Evolutionary conservation across 2,888 invertebrate genomes (phyloP).

Genomic region (Meghimatium bilineatum): DNA sequence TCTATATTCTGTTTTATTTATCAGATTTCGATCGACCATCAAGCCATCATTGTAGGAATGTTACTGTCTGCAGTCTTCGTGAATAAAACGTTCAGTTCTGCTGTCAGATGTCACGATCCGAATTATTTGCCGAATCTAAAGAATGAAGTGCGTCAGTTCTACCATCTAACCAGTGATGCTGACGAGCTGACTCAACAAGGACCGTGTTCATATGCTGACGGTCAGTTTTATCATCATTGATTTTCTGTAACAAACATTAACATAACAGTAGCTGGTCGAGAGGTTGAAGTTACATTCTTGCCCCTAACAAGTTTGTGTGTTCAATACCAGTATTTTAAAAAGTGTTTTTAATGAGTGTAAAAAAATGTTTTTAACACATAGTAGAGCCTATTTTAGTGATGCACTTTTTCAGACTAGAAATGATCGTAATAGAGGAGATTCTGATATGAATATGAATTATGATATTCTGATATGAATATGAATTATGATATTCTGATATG

Average conservation of each 20-base stretch:
- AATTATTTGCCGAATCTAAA: not conserved
- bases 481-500: too few species aligned
- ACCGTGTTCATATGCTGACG: constrained; percentile 10
- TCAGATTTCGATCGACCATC: not conserved
- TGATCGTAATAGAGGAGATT: too few species aligned
- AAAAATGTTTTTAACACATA: too few species aligned
- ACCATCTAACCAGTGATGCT: not conserved
- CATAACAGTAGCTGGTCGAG: too few species aligned
- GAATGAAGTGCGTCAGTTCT: constrained; percentile 5
- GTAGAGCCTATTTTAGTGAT: too few species aligned
- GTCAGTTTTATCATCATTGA: not conserved
- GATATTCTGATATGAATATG: too few species aligned
- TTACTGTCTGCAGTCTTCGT: not conserved
- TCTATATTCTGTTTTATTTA: not conserved
- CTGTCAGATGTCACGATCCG: not conserved
- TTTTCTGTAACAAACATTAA: not conserved
- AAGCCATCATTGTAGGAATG: not conserved
- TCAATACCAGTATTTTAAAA: too few species aligned
- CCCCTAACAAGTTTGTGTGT: too few species aligned
- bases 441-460: too few species aligned
- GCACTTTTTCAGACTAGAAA: too few species aligned
- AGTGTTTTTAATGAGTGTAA: too few species aligned
- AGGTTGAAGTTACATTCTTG: too few species aligned
- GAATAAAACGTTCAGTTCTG: not conserved
- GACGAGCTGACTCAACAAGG: not conserved